Evolutionary conservation across 1,140 invertebrate species (phyloP), one percentile per base, ranked within the genome.

Genomic region (Uloborus diversus): DNA sequence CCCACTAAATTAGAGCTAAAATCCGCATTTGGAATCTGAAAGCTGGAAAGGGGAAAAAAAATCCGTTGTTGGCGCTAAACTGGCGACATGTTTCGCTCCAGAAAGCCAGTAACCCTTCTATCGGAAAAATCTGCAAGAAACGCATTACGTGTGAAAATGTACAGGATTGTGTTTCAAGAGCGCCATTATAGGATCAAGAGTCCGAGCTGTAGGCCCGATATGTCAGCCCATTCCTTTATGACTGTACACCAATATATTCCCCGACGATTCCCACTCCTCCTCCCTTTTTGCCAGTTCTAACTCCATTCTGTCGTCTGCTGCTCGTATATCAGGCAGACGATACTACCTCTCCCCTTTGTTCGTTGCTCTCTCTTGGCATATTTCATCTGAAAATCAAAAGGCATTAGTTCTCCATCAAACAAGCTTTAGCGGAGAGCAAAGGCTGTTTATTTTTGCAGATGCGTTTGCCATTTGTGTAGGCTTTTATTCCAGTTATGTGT

Each of bases 141-240:
- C 47, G 73, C 62, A 78, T 78, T 78, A 78, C 73, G 73, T 78
- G 73, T 66, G 73, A 78, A 78, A 78, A 78, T 78, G 73, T 78
- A 78, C 73, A 66, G 73, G 73, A 78, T 78, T 78, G 73, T 78
- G 62, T 78, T 78, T 78, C 73, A 78, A 78, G 61, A 78, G 66
- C 61, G 62, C 73, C 73, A 78, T 78, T 78, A 78, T 78, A 78
- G 73, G 73, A 78, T 78, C 73, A 78, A 57, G 61, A 78, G 73
- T 66, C 61, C 61, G 62, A 61, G 57, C 42, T 56, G 20, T 61
- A 75, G 28, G 71, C 47, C 71, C 71, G 71, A 75, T 75, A 75
- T 64, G 71, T 75, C 73, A 78, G 73, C 47, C 62, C 47, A 57
- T 57, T 78, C 33, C 37, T 78, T 66, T 78, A 78, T 78, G 73